These are phyloP conservation scores for Tetramorium bicarinatum DNA, from an alignment of 2,888 invertebrate genomes.

Conservation along the genomic window DNA sequence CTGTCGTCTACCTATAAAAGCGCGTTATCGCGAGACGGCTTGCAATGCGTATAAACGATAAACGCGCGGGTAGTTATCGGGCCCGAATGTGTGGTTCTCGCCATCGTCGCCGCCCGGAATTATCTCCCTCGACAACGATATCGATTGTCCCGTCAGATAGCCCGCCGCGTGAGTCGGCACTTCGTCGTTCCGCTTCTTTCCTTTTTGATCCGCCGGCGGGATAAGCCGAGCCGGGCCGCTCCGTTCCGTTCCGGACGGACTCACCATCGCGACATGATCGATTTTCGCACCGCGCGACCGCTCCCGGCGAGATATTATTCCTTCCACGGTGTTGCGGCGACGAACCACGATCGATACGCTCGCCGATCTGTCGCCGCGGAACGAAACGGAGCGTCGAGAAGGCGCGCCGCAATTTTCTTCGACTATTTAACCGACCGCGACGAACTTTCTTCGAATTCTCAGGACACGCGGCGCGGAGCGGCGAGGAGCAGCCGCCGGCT, in stretches of 20 bases:
- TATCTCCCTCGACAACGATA: conserved; percentile 76
- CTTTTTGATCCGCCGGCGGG: conserved; percentile 68
- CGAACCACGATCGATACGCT: conserved; percentile 47
- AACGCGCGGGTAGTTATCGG: conserved; percentile 71
- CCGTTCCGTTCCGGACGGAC: conserved; percentile 43
- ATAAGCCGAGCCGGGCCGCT: conserved; percentile 59
- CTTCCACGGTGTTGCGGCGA: conserved; percentile 47
- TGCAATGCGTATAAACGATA: conserved; percentile 67
- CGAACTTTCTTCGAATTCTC: conserved; percentile 53
- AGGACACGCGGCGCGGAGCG: conserved; percentile 12
- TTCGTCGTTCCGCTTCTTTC: conserved; percentile 72
- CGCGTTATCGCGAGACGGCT: conserved; percentile 45
- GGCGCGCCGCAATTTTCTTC: conserved; percentile 51
- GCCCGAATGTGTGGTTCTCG: conserved; percentile 63
- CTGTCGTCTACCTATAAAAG: conserved; percentile 24
- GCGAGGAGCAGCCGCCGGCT: conserved; percentile 35
- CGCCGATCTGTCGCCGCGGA: conserved; percentile 51
- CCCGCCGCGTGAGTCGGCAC: conserved; percentile 72
- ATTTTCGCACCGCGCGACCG: conserved; percentile 54
- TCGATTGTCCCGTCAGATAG: conserved; percentile 74
- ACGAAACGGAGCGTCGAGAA: conserved; percentile 30
- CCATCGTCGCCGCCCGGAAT: conserved; percentile 67
- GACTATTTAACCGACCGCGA: conserved; percentile 56
- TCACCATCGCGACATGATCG: conserved; percentile 54
- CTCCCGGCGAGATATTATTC: conserved; percentile 57